Evolutionary conservation across 2,888 invertebrate genomes (phyloP).

Genomic region (Agriopis aurantiaria): DNA sequence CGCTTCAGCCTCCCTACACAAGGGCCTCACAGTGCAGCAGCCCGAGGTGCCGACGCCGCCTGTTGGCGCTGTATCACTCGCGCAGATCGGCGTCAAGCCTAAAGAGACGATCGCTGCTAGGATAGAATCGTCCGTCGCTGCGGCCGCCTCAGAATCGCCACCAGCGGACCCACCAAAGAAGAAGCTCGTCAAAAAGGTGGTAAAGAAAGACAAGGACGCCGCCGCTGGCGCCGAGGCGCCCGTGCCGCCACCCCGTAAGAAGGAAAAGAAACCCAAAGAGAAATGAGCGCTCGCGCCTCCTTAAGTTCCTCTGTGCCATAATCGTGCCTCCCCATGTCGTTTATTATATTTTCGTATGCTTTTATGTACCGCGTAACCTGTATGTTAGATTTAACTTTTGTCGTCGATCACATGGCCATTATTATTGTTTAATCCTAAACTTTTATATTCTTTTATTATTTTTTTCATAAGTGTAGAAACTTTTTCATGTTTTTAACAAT

Average conservation of each 20-base stretch:
- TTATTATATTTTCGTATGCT: conserved; percentile 75
- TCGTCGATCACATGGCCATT: conserved; percentile 64
- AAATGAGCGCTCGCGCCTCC: conserved; percentile 73
- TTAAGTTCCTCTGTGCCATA: conserved; percentile 83
- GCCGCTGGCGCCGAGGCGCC: conserved; percentile 71
- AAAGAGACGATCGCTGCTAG: conserved; percentile 74
- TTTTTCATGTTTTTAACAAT: conserved; percentile 61
- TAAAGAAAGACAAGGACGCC: conserved; percentile 79
- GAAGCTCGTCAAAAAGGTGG: conserved; percentile 80
- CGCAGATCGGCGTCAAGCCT: conserved; percentile 79
- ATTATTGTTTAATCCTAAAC: conserved; percentile 65
- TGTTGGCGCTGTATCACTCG: conserved; percentile 81
- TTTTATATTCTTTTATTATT: conserved; percentile 65
- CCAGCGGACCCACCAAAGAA: conserved; percentile 69
- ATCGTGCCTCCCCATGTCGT: conserved; percentile 62
- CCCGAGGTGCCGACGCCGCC: conserved; percentile 82
- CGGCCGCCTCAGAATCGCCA: conserved; percentile 48
- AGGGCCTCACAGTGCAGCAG: conserved; percentile 69
- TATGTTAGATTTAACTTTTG: conserved; percentile 69
- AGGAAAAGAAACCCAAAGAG: conserved; percentile 85
- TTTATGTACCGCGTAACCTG: conserved; percentile 76
- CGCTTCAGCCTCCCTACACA: conserved; percentile 52
- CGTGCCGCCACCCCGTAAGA: conserved; percentile 85
- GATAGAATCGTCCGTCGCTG: conserved; percentile 75
- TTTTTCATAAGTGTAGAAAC: conserved; percentile 48